Conservation (phyloP, 2,888 invertebrate species). For the Schizaphis graminum region DNA sequence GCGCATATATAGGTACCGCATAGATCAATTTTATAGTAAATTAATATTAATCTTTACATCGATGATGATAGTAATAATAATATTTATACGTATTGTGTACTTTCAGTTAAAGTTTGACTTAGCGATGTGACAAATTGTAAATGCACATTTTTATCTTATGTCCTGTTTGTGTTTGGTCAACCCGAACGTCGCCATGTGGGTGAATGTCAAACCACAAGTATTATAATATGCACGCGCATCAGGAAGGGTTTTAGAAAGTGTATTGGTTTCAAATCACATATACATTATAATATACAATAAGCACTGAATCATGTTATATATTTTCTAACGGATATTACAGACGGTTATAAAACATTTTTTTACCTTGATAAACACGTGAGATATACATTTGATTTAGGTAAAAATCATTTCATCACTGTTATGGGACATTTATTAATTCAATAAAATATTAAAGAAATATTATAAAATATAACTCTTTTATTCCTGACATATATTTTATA, state of each 20-base stretch:
- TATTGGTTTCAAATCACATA: not conserved
- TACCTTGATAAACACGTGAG: not conserved
- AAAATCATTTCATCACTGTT: not conserved
- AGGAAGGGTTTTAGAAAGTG: conserved; percentile 30
- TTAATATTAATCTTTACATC: too few species aligned
- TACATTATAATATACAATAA: not conserved
- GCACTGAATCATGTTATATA: not conserved
- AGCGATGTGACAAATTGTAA: not conserved
- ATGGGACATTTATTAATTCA: not conserved
- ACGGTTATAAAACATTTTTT: not conserved
- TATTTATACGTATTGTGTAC: not conserved
- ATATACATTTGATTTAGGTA: not conserved
- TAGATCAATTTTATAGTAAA: not conserved
- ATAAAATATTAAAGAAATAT: not conserved
- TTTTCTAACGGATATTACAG: not conserved
- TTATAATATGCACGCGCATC: not conserved
- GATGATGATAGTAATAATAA: not conserved
- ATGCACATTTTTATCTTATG: not conserved
- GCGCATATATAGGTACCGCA: not conserved
- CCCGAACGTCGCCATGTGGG: not conserved
- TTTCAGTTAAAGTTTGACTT: not conserved
- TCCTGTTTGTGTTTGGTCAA: not conserved
- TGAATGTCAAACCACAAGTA: not conserved
- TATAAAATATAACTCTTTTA: not conserved
- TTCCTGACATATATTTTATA: not conserved